phyloP scores from a whole-genome alignment of 2,113 vertebrate species.

The Ophiodon elongatus region DNA sequence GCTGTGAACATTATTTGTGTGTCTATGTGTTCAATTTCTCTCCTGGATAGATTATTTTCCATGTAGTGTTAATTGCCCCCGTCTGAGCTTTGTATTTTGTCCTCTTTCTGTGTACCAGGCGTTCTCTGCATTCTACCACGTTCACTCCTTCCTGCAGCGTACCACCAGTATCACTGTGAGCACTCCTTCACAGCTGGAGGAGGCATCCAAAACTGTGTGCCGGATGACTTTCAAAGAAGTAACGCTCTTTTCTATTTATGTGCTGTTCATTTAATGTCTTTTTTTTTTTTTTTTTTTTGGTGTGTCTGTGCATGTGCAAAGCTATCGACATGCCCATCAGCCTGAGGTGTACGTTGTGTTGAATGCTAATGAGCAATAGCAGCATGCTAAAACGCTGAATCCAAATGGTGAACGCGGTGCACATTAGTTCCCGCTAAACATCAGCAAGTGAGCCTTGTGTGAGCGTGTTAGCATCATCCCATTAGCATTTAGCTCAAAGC shows the following conservation, averaged over 20 bases:
- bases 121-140: slow-evolving; percentile 96
- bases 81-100: neutral
- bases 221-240: slow-evolving; percentile 86
- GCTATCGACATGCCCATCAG: neutral
- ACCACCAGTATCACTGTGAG: slow-evolving; percentile 78
- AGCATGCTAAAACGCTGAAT: neutral
- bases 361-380: neutral
- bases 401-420: too few relatives aligned
- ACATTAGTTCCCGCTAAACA: too few relatives aligned
- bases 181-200: slow-evolving; percentile 81
- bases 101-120: slow-evolving; percentile 82
- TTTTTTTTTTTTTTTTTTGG: neutral
- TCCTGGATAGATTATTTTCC: neutral
- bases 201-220: slow-evolving; percentile 82
- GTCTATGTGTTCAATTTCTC: neutral
- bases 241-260: neutral
- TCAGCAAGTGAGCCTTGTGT: too few relatives aligned
- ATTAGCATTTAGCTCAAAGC: neutral
- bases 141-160: slow-evolving; percentile 86
- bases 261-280: neutral
- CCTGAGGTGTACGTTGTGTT: neutral
- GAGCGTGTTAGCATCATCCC: neutral
- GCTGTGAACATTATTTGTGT: neutral
- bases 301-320: neutral
- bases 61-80: neutral